Evolutionary conservation across 2,888 invertebrate species (phyloP), one percentile per base, ranked within the genome.

Genomic region (Epistrophe grossulariae): DNA sequence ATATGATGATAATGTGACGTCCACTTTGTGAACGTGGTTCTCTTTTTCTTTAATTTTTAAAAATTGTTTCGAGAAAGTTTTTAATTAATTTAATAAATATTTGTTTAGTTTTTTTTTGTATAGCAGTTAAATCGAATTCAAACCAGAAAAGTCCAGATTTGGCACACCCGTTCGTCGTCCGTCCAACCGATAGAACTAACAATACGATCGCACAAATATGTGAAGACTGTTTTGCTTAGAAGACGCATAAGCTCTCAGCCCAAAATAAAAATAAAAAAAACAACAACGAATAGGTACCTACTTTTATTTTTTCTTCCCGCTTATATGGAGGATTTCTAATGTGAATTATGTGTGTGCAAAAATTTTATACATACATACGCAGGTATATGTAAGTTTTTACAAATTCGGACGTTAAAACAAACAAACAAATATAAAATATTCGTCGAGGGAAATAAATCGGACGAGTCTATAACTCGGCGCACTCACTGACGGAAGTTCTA

Each of bases 191-290:
- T 31, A 40, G 19, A 80, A 52, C 15, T 45, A 60, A 35, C 45
- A 48, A 80, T 59, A 72, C 35, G 80, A 84, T 76, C 66, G 76
- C 68, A 40, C 50, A 28, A 73, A 62, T 64, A 71, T 59, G 31
- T 64, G 38, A 62, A 70, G 43, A 76, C 62, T 76, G 62, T 60
- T 60, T 43, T 70, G 70, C 70, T 55, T 57, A 50, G 11, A 73
- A 60, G 24, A 50, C 43, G 70, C 76, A 48, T 55, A 64, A 52
- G 55, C 17, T 82, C n/a, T 57, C 28, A 55, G 28, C 52, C 9
- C 35, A 35, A 35, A 35, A 35, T 35, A 35, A 35, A 8, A 35
- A 7, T 8, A 35, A 35, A 35, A 45, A 60, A 45, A 48, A 11
- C 15, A 50, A 50, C 0, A 55, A 4, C 52, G 15, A 68, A 52